Conservation (phyloP, 1,140 invertebrate species). For the Pectinophora gossypiella region DNA sequence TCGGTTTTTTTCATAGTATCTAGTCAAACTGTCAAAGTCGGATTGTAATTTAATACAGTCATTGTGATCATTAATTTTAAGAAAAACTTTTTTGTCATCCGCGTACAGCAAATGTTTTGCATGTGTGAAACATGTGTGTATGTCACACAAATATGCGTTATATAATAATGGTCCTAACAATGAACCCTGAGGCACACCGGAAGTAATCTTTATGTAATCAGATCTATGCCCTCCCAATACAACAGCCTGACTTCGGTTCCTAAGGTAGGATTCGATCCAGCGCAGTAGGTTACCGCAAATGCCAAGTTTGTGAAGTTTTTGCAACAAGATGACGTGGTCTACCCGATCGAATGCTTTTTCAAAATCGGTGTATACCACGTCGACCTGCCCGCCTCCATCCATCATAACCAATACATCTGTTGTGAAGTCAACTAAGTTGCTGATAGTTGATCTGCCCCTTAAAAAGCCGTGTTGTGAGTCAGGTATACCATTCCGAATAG, state of each 20-base stretch:
- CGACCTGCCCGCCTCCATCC: conserved; percentile 22
- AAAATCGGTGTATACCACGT: conserved; percentile 33
- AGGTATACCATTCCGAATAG: not conserved
- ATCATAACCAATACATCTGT: conserved; percentile 14
- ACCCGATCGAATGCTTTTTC: conserved; percentile 34
- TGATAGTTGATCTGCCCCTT: conserved; percentile 9
- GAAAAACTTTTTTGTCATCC: too few relatives aligned
- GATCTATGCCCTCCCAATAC: too few relatives aligned
- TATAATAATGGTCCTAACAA: too few relatives aligned
- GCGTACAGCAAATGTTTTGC: too few relatives aligned
- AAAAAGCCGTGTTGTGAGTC: conserved; percentile 16
- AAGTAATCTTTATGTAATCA: too few relatives aligned
- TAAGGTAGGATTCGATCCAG: conserved; percentile 31
- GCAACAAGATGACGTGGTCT: conserved; percentile 9
- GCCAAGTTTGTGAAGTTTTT: conserved; percentile 13
- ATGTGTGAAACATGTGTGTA: too few relatives aligned
- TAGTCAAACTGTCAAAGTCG: too few relatives aligned
- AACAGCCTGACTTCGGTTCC: not conserved
- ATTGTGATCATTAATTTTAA: too few relatives aligned
- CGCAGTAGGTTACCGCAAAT: conserved; percentile 17
- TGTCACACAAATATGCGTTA: too few relatives aligned
- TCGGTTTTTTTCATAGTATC: too few relatives aligned
- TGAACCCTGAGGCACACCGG: too few relatives aligned
- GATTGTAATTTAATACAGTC: too few relatives aligned
- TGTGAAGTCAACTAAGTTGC: conserved; percentile 14